Conservation (phyloP, 2,888 invertebrate genomes). For the Spisula subtruncata region DNA sequence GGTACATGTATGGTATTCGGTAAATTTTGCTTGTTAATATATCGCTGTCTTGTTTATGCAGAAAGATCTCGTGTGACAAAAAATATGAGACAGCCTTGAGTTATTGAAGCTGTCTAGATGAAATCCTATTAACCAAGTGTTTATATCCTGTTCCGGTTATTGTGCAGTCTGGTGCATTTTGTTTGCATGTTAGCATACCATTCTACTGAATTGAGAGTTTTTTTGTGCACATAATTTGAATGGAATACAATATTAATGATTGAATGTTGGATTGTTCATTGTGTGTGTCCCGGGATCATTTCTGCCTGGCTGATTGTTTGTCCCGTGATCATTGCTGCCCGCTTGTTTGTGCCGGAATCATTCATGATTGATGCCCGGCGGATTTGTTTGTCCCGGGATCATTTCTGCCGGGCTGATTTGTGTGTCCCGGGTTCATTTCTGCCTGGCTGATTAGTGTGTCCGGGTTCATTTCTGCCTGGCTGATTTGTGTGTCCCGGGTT, state of each 20-base stretch:
- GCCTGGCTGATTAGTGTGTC: too few relatives aligned
- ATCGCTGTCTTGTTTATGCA: slow-evolving; percentile 2
- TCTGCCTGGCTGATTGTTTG: background rate
- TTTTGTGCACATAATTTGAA: slow-evolving; percentile 2
- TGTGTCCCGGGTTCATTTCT: too few relatives aligned
- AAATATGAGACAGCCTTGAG: slow-evolving; percentile 9
- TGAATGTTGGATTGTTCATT: background rate
- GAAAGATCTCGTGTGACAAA: slow-evolving; percentile 2
- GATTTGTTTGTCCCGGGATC: too few relatives aligned
- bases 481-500: too few relatives aligned
- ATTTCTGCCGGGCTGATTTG: too few relatives aligned
- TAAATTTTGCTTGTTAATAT: background rate
- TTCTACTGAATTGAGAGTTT: background rate
- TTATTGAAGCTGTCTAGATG: slow-evolving; percentile 20
- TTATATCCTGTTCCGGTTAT: background rate
- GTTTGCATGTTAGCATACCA: background rate
- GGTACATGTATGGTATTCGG: too few relatives aligned
- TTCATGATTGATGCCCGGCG: too few relatives aligned
- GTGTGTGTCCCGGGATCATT: background rate
- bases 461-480: too few relatives aligned
- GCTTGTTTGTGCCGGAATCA: too few relatives aligned
- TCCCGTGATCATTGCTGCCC: too few relatives aligned
- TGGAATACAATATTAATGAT: slow-evolving; percentile 1
- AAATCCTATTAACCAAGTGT: slow-evolving; percentile 8
- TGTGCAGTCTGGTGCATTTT: background rate